A percentile compares a stretch with the other conserved stretches of the same genome.
These are phyloP conservation scores for Holacanthella duospinosa DNA, from an alignment of 2,888 invertebrate genomes.

Conservation along the genomic window DNA sequence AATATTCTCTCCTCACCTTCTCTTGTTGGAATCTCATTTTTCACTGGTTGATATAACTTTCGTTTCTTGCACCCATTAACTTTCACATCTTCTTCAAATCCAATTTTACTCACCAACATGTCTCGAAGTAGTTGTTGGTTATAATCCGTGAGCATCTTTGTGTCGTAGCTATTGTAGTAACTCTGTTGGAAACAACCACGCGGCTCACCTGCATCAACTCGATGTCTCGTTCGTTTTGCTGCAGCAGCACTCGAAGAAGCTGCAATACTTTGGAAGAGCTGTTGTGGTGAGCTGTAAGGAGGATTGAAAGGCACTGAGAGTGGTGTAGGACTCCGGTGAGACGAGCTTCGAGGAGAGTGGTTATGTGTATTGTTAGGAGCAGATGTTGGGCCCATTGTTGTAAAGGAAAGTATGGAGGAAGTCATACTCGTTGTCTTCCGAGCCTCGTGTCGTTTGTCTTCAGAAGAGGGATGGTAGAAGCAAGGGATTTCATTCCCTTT, in stretches of 20 bases:
- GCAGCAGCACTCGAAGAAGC: constrained; percentile 1
- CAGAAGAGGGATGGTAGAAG: constrained; percentile 4
- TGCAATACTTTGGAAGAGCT: constrained; percentile 2
- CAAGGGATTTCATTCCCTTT: not conserved
- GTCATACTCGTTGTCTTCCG: constrained; percentile 3
- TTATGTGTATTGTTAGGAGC: not conserved
- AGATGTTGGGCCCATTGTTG: constrained; percentile 4
- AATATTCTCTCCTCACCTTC: constrained; percentile 25
- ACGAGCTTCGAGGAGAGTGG: not conserved
- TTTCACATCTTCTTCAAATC: constrained; percentile 20
- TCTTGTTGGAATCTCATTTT: constrained; percentile 7
- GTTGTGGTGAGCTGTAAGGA: constrained; percentile 3
- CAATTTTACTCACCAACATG: constrained; percentile 18
- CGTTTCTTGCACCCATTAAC: constrained; percentile 89
- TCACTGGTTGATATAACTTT: constrained; percentile 80
- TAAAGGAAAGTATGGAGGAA: constrained; percentile 1
- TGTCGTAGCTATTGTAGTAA: constrained; percentile 8
- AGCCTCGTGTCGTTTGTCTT: constrained; percentile 1
- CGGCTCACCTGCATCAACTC: constrained; percentile 91
- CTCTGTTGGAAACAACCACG: constrained; percentile 64
- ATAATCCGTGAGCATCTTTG: constrained; percentile 9
- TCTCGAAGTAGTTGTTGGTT: constrained; percentile 21
- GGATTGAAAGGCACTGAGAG: constrained; percentile 3
- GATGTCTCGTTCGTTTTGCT: constrained; percentile 81
- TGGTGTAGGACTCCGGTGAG: constrained; percentile 3